These are phyloP conservation scores for Silurus asotus DNA, from an alignment of 2,113 vertebrate species.

Conservation along the genomic window DNA sequence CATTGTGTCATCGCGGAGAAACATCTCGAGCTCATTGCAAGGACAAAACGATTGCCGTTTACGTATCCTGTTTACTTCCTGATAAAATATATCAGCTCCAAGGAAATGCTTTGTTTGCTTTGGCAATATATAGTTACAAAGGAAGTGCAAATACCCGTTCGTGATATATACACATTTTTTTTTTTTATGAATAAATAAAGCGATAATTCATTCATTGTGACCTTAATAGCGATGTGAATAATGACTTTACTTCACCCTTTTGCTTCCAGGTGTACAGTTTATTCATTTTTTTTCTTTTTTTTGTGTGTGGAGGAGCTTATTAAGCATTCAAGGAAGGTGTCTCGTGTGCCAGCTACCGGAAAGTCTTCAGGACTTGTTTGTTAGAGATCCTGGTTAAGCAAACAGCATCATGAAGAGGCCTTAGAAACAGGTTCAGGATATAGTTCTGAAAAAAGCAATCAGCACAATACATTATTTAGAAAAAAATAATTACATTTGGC, in stretches of 20 bases:
- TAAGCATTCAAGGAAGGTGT: neutral
- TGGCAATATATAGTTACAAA: neutral
- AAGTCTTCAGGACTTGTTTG: neutral
- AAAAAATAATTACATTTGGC: neutral
- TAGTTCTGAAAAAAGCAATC: neutral
- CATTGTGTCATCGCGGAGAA: constrained; percentile 10
- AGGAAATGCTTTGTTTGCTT: constrained; percentile 19
- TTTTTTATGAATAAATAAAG: too few species aligned
- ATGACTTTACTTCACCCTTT: neutral
- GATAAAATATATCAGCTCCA: neutral
- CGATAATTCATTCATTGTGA: neutral
- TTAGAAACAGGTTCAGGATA: neutral
- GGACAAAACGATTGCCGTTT: neutral
- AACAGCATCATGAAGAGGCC: neutral
- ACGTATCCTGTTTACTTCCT: constrained; percentile 10
- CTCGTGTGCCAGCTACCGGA: neutral
- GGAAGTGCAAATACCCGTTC: neutral
- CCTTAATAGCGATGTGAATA: neutral
- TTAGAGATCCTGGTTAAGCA: neutral
- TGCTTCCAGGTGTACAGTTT: neutral
- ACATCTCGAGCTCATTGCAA: neutral
- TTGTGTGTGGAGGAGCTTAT: neutral
- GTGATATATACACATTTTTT: neutral
- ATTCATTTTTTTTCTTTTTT: neutral
- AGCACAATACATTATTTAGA: neutral